Evolutionary conservation across 2,888 invertebrate species (phyloP).

Genomic region (Microctonus hyperodae): DNA sequence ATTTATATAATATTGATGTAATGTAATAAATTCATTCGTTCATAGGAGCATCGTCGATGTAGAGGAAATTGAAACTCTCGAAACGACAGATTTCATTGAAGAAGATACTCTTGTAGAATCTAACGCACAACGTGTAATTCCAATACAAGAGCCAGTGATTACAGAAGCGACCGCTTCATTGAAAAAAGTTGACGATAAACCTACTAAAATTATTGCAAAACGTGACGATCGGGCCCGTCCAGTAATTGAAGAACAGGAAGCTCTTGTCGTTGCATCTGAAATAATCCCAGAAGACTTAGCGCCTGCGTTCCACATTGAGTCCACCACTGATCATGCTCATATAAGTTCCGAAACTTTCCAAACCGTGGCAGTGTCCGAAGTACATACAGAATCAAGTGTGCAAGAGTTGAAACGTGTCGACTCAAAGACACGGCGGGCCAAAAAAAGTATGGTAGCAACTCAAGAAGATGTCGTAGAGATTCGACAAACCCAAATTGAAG

Average conservation of each 20-base stretch:
- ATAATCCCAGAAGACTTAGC: conserved; percentile 52
- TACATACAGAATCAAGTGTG: conserved; percentile 67
- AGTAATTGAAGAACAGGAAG: conserved; percentile 65
- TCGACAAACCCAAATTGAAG: conserved; percentile 40
- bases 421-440: conserved; percentile 55
- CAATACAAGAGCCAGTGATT: conserved; percentile 69
- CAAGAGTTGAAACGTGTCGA: conserved; percentile 60
- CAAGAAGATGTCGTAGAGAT: conserved; percentile 47
- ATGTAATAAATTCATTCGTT: no score
- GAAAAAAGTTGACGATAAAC: conserved; percentile 70
- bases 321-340: conserved; percentile 50
- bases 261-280: conserved; percentile 57
- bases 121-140: conserved; percentile 66
- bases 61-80: conserved; percentile 66
- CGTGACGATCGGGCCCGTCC: conserved; percentile 64
- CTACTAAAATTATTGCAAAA: conserved; percentile 59
- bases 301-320: conserved; percentile 50
- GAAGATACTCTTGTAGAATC: conserved; percentile 60
- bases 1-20: background rate
- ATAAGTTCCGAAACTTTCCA: conserved; percentile 61
- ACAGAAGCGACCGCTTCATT: conserved; percentile 71
- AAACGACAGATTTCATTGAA: conserved; percentile 68
- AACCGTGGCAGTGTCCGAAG: conserved; percentile 68
- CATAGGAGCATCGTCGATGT: conserved; percentile 66
- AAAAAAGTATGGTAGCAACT: conserved; percentile 48